Percentiles rank a stretch among this genome's conserved stretches.
phyloP scores from a whole-genome alignment of 2,797 vertebrate genomes.

The Taenioides sp. region DNA sequence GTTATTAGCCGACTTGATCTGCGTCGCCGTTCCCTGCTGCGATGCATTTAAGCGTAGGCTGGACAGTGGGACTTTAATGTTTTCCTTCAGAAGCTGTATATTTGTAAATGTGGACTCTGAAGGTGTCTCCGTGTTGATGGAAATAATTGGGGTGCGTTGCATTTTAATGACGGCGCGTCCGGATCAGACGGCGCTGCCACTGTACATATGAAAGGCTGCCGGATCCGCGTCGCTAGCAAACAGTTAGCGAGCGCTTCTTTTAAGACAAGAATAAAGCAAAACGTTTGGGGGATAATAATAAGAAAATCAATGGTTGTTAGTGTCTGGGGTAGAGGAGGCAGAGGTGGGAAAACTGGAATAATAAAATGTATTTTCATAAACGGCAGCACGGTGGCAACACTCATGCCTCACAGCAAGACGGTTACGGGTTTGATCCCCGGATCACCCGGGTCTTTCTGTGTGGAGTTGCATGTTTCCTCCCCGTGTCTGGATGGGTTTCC shows the following conservation, averaged over 20 bases:
- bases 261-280: constrained; percentile 33
- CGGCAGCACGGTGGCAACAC: too few relatives aligned
- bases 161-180: constrained; percentile 48
- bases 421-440: too few relatives aligned
- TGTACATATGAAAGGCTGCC: constrained; percentile 48
- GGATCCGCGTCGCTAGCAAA: constrained; percentile 15
- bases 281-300: constrained; percentile 39
- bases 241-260: constrained; percentile 30
- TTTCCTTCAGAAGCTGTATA: constrained; percentile 20
- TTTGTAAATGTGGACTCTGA: constrained; percentile 13
- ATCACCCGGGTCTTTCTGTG: too few relatives aligned
- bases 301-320: background rate
- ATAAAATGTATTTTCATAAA: background rate
- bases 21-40: background rate
- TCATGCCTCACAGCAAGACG: too few relatives aligned
- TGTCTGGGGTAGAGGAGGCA: background rate
- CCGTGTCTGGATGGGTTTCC: too few relatives aligned
- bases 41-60: constrained; percentile 15
- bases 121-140: constrained; percentile 51
- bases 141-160: constrained; percentile 52
- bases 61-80: constrained; percentile 25
- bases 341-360: background rate
- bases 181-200: constrained; percentile 47
- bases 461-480: too few relatives aligned
- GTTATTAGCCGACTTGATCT: constrained; percentile 38